These are phyloP conservation scores for Orussus abietinus DNA, from an alignment of 1,140 invertebrate genomes.

Conservation along the genomic window DNA sequence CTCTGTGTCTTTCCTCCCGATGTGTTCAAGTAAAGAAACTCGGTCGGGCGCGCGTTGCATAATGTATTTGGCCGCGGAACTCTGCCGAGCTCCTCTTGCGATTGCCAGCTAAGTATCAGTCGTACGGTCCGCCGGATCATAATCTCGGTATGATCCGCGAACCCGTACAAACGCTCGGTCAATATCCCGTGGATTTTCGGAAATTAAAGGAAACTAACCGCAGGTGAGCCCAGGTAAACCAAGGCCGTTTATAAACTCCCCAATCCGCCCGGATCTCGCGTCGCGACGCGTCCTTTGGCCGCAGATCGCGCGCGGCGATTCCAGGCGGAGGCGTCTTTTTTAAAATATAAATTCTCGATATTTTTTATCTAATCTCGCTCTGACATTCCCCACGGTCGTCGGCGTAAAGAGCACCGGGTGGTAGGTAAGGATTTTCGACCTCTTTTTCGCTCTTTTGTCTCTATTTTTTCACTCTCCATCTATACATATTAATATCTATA, in stretches of 20 bases:
- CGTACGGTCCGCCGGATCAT: too few relatives aligned
- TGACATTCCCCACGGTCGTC: slow-evolving; percentile 18
- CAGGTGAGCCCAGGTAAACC: slow-evolving; percentile 31
- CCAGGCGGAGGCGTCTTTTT: slow-evolving; percentile 31
- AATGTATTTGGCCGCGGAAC: too few relatives aligned
- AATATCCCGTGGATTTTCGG: too few relatives aligned
- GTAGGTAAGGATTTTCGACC: slow-evolving; percentile 38
- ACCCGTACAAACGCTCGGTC: too few relatives aligned
- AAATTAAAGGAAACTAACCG: too few relatives aligned
- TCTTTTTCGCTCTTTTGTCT: slow-evolving; percentile 19
- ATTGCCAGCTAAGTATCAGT: too few relatives aligned
- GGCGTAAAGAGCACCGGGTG: slow-evolving; percentile 11
- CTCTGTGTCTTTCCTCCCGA: too few relatives aligned
- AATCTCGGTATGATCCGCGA: too few relatives aligned
- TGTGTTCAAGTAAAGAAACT: too few relatives aligned
- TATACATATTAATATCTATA: slow-evolving; percentile 28
- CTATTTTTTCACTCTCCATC: slow-evolving; percentile 28
- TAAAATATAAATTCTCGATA: slow-evolving; percentile 21
- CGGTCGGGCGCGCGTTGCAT: too few relatives aligned
- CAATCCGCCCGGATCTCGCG: neutral
- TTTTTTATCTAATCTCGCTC: slow-evolving; percentile 37
- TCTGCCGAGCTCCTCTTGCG: too few relatives aligned
- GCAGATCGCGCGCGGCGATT: slow-evolving; percentile 2
- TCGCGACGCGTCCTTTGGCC: too few relatives aligned
- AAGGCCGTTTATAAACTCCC: slow-evolving; percentile 36